Conservation (phyloP, 2,113 vertebrate species). For the Siniperca chuatsi region DNA sequence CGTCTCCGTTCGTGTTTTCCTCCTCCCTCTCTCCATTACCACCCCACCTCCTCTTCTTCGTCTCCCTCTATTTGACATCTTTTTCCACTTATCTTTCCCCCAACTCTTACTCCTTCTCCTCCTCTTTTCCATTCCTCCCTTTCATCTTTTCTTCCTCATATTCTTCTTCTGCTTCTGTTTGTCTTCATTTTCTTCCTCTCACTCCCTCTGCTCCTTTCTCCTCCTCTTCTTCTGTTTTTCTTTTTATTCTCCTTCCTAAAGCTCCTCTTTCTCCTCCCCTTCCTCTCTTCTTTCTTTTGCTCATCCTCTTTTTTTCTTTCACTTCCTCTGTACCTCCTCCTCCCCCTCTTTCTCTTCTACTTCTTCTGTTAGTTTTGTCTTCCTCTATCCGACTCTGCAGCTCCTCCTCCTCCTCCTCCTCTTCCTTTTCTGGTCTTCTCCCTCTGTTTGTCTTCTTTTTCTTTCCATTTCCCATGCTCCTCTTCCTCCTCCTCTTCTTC, state of each 20-base stretch:
- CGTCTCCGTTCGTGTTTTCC: not conserved
- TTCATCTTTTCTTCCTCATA: not conserved
- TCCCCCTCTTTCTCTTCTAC: not conserved
- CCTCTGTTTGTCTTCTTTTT: not conserved
- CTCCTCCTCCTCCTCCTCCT: not conserved
- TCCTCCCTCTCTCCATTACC: no score
- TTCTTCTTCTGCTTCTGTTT: not conserved
- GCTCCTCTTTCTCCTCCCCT: no score
- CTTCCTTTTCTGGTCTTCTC: fast-evolving
- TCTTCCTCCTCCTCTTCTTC: not conserved
- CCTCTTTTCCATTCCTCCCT: not conserved
- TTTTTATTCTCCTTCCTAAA: no score
- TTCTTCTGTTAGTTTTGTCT: not conserved
- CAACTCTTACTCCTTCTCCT: not conserved
- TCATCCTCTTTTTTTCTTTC: no score
- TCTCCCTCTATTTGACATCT: not conserved
- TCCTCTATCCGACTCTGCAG: not conserved
- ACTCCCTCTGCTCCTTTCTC: no score
- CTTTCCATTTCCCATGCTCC: not conserved
- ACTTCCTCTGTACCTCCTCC: no score
- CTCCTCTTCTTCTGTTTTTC: not conserved
- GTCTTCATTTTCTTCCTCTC: not conserved
- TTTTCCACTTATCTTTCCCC: no score
- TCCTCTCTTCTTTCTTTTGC: no score
- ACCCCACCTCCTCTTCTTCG: no score